A percentile compares a stretch with the other conserved stretches of the same genome.
Conservation (phyloP, 2,888 invertebrate species). For the Catocala nupta region DNA sequence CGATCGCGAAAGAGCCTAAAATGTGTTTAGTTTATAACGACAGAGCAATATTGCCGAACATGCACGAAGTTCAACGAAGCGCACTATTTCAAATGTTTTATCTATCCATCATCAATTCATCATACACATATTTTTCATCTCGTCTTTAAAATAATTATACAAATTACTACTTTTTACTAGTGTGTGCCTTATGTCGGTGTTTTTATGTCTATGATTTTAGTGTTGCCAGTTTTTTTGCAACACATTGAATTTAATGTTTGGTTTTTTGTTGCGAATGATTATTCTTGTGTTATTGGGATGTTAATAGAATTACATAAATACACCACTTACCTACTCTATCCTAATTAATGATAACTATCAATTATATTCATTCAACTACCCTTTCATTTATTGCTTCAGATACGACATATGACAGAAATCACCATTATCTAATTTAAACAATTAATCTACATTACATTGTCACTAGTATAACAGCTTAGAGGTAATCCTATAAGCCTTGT, state of each 20-base stretch:
- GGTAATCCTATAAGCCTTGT: no score
- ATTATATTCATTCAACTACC: no score
- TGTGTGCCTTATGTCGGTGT: conserved; percentile 5
- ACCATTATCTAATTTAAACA: no score
- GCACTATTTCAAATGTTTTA: background rate
- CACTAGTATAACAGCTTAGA: no score
- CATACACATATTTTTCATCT: background rate
- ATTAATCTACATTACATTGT: no score
- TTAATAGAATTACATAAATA: background rate
- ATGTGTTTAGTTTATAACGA: background rate
- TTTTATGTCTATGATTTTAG: background rate
- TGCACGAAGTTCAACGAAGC: background rate
- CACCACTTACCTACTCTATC: no score
- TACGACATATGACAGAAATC: no score
- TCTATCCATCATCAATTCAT: background rate
- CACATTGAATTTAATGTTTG: background rate
- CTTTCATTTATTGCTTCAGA: no score
- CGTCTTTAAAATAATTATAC: background rate
- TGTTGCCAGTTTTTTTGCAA: conserved; percentile 2
- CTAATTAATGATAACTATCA: no score
- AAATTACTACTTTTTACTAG: background rate
- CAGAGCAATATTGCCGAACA: background rate
- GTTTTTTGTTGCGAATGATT: background rate
- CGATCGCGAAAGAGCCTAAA: no score
- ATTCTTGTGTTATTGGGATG: background rate